Base-by-base conservation (phyloP, 2,113 vertebrate species). In the Pelecanoides urinatrix region DNA sequence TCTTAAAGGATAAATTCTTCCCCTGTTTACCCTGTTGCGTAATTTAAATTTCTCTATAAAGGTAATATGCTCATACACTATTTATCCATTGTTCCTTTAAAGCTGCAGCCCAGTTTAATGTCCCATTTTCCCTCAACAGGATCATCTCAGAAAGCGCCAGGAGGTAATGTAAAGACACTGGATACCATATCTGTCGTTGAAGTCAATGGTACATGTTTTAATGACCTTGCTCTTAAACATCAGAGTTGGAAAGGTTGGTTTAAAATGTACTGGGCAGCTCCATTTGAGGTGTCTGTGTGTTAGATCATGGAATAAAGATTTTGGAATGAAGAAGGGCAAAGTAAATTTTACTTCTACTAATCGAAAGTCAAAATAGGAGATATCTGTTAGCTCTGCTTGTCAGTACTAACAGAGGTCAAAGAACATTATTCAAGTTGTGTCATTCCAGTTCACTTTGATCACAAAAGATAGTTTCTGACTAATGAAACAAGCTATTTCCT, bases 151-250 rank as follows among this genome's bases (percentile, higher is more conserved):
- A 40, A 82, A 36, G 25, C 16, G 4, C 30, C 38, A 44, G n/a
- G 27, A 70, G 32, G 30, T 17, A 36, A 62, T 2, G 4, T 14
- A 44, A 79, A 73, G 25, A 22, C 10, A 23, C 0, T 6, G 9
- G n/a, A 71, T 50, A 38, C 13, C 42, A 0, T 26, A 53, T 30
- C 23, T 61, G 27, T 25, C 4, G 2, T 0, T 18, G 25, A 45
- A 3, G 1, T 11, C 19, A 32, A 14, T 1, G 27, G 10, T 27
- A 0, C 11, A 40, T 22, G 16, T 58, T 77, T 65, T 49, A 62
- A 38, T 45, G 42, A 53, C 45, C 13, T 8, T 27, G 11, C 4
- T 76, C 21, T 53, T 40, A 25, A 65, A 61, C n/a, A 38, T 44
- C 13, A 68, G 6, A 65, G 29, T 11, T 32, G 53, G 21, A 34